Conservation (phyloP, 2,888 invertebrate genomes). For the Dastarcus helophoroides region DNA sequence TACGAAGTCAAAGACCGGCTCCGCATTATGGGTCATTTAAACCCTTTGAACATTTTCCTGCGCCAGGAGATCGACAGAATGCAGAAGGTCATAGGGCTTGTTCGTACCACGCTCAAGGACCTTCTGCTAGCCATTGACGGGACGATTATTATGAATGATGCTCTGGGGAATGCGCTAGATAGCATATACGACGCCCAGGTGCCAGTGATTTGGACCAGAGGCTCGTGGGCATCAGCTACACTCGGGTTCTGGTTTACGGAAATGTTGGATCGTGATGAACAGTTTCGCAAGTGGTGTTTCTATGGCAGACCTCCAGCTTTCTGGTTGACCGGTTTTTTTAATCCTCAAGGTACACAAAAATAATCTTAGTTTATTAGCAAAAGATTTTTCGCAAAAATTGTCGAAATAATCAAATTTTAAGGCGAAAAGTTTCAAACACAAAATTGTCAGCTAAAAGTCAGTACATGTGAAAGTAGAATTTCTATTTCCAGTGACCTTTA, state of each 20-base stretch:
- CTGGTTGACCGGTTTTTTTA: constrained; percentile 92
- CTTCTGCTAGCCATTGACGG: constrained; percentile 78
- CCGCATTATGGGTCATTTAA: constrained; percentile 52
- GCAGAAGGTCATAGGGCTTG: constrained; percentile 55
- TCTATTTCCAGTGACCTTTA: too few species aligned
- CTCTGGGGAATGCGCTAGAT: constrained; percentile 69
- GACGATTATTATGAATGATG: constrained; percentile 83
- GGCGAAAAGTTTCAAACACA: too few species aligned
- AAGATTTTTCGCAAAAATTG: too few species aligned
- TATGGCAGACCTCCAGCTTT: constrained; percentile 60
- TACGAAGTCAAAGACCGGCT: constrained; percentile 67
- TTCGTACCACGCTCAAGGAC: constrained; percentile 61
- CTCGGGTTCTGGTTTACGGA: constrained; percentile 90
- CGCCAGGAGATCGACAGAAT: constrained; percentile 84
- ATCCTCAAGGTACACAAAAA: constrained; percentile 77
- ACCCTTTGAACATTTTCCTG: constrained; percentile 77
- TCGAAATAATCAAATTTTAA: too few species aligned
- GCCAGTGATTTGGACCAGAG: constrained; percentile 57
- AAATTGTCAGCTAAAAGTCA: too few species aligned
- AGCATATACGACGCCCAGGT: constrained; percentile 80
- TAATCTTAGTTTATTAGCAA: too few species aligned
- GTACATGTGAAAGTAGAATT: too few species aligned
- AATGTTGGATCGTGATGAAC: constrained; percentile 67
- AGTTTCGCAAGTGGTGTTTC: constrained; percentile 69
- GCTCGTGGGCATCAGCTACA: constrained; percentile 76